Base-by-base conservation (phyloP, 2,113 vertebrate genomes). In the Andinoacara biseriatus region DNA sequence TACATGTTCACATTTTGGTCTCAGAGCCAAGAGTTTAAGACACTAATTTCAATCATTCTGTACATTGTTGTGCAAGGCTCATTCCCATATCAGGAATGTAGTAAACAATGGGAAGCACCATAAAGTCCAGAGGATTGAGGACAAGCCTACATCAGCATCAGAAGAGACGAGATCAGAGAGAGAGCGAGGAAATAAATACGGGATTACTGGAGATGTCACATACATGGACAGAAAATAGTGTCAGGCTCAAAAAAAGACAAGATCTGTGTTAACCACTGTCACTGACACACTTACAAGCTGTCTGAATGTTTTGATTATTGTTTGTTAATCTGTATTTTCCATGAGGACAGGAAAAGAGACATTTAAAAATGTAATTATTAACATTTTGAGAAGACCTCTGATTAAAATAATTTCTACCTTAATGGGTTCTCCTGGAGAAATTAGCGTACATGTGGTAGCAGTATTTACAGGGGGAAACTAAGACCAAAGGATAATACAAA, bases 81-180 rank as follows among this genome's bases (percentile, higher is more conserved):
- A 29, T 10, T 81, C 72, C 77, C 72, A 86, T 85, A 86, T 80
- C 62, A 61, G 80, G 35, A 85, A 54, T 59, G 56, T 46, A 81
- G 61, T 86, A 82, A 87, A 86, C 82, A 91, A 87, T 86, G 49
- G 38, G 54, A 83, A 58, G 61, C 58, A 61, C 60, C 80, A 35
- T 75, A 58, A 85, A 87, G 69, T 82, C 72, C 74, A 90, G 61
- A 88, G 93, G 93, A 93, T 91, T 91, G 81, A 87, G 91, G 90
- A 87, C 87, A 85, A 86, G 87, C 82, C 76, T 76, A 89, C 89
- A 91, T 86, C 84, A 85, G 69, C 61, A 86, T 62, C 11, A 10
- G 57, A 86, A 49, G 57, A 74, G 83, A 87, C 1, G n/a, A 89
- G 76, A 86, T 87, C 86, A 86, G 60, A 89, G 79, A 69, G 74